phyloP scores from a whole-genome alignment of 2,797 vertebrate species.

The Hydrophis major region DNA sequence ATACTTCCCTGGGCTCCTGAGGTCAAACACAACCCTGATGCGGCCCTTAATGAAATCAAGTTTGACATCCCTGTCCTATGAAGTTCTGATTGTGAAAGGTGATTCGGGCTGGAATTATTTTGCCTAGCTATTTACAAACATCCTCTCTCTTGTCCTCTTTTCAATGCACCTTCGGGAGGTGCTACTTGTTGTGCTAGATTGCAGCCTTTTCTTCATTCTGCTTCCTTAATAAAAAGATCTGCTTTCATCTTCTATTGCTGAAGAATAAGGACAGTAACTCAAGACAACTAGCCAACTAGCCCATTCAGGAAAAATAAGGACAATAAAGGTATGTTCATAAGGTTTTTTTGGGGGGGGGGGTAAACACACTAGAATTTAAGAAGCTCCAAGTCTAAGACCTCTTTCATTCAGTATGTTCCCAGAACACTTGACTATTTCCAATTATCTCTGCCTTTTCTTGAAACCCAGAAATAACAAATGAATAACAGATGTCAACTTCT shows the following conservation, averaged over 20 bases:
- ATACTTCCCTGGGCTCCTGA: no score
- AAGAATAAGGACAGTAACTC: slow-evolving; percentile 41
- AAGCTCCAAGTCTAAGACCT: slow-evolving; percentile 60
- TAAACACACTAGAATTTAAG: slow-evolving; percentile 63
- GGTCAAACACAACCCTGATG: no score
- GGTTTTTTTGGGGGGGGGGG: slow-evolving; percentile 47
- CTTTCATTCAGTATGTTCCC: slow-evolving; percentile 70
- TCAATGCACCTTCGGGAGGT: background rate
- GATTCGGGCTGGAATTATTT: background rate
- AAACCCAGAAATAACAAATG: slow-evolving; percentile 72
- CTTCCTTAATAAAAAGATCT: slow-evolving; percentile 34
- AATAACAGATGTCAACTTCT: slow-evolving; percentile 74
- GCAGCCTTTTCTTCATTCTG: background rate
- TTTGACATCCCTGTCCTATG: background rate
- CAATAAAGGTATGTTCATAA: slow-evolving; percentile 57
- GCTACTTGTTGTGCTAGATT: slow-evolving; percentile 5
- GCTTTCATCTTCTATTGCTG: slow-evolving; percentile 63
- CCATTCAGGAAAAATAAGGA: slow-evolving; percentile 61
- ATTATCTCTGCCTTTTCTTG: slow-evolving; percentile 69
- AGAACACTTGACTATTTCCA: slow-evolving; percentile 71
- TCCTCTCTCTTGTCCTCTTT: background rate
- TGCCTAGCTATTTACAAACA: background rate
- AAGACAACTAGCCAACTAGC: slow-evolving; percentile 51
- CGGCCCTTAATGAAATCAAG: no score
- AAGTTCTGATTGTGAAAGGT: background rate